Base-by-base conservation (phyloP, 2,797 vertebrate genomes). In the Hydrolagus colliei region DNA sequence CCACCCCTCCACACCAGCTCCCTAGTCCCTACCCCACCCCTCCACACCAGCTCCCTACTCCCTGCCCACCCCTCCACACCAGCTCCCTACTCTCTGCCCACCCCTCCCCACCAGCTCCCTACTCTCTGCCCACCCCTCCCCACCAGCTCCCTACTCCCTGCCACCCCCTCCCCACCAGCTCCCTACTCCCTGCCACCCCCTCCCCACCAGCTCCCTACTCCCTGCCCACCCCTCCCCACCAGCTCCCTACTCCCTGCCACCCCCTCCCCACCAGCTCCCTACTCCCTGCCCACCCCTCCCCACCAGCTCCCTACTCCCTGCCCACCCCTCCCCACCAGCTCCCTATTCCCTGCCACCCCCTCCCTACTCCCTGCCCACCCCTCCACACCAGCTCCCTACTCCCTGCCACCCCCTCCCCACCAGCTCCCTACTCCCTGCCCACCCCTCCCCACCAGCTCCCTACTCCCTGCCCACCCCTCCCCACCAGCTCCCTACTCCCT, bases 381-480 rank as follows among this genome's bases (percentile, higher is more conserved):
- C 20, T 18, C 52, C 9, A 12, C 74, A 52, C 5, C 95, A 93
- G 89, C 97, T 96, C 88, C 97, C 89, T 94, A 84, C 67, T 5
- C 72, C 7, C 7, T 2, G 9, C n/a, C n/a, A 7, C n/a, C 72
- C 32, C 9, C 20, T 18, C 52, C 9, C 35, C 74, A 52, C 5
- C 95, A 93, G 89, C 97, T 96, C 88, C 97, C 89, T 94, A 84
- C 87, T 71, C n/a, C n/a, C n/a, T n/a, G n/a, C n/a, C n/a, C n/a
- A n/a, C 73, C 13, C 35, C 27, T 1, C 73, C 11, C 32, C 71
- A 72, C 22, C 22, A n/a, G n/a, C 71, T 18, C 71, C 14, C 7
- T 14, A n/a, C 71, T 5, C 72, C 7, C 7, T 2, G 9, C n/a
- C n/a, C 22, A 4, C 72, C 32, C 9, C 20, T 18, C 52, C 9